Evolutionary conservation across 2,888 invertebrate genomes (phyloP).

Genomic region (Rhyacophila evoluta): DNA sequence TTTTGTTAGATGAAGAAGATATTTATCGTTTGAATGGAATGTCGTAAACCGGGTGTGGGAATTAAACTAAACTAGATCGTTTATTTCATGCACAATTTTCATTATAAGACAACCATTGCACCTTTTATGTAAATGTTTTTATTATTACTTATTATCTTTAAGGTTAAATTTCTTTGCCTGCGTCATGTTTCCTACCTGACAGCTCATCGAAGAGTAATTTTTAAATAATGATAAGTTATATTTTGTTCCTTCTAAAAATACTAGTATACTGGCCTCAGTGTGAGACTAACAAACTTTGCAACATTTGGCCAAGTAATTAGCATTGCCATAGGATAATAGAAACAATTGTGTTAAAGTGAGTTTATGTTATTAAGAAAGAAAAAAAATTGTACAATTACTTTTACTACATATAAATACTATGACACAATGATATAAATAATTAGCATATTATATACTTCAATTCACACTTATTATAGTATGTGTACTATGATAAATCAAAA

Average conservation of each 20-base stretch:
- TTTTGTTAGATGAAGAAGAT: neutral
- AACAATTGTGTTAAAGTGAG: too few relatives aligned
- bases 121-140: neutral
- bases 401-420: too few relatives aligned
- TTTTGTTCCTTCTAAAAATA: constrained; percentile 9
- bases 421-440: too few relatives aligned
- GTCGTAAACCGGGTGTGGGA: constrained; percentile 6
- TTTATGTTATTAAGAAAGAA: too few relatives aligned
- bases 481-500: too few relatives aligned
- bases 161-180: neutral
- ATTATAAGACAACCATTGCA: constrained; percentile 19
- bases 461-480: too few relatives aligned
- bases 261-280: too few relatives aligned
- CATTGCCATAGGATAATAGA: too few relatives aligned
- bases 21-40: constrained; percentile 7
- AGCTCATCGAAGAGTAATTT: neutral
- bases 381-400: too few relatives aligned
- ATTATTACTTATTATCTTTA: constrained; percentile 3
- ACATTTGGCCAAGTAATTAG: too few relatives aligned
- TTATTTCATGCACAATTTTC: constrained; percentile 6
- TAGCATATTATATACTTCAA: too few relatives aligned
- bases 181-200: neutral
- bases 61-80: constrained; percentile 7
- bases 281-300: too few relatives aligned
- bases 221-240: constrained; percentile 11